phyloP scores from a whole-genome alignment of 2,797 vertebrate species.

The Characodon lateralis region DNA sequence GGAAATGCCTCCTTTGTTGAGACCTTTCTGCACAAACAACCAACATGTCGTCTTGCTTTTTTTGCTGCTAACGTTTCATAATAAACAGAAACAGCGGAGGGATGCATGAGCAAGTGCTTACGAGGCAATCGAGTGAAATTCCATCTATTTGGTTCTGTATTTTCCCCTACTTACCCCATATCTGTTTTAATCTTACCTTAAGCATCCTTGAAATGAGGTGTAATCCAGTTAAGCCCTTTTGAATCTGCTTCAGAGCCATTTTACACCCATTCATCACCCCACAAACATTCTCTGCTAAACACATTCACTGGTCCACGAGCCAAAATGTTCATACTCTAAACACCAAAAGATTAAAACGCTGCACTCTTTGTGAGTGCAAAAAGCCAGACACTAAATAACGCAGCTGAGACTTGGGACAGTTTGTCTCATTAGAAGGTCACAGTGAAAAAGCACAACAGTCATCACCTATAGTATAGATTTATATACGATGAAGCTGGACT shows the following conservation, averaged over 20 bases:
- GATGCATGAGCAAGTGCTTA: conserved; percentile 56
- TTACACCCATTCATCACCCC: conserved; percentile 64
- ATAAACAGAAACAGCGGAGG: conserved; percentile 40
- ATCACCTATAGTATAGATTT: background rate
- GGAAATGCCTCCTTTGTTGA: conserved; percentile 40
- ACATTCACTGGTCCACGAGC: conserved; percentile 58
- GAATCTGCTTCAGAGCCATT: conserved; percentile 77
- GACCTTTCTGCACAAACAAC: conserved; percentile 34
- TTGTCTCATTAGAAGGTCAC: background rate
- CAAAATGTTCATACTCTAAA: conserved; percentile 38
- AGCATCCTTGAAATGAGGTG: conserved; percentile 83
- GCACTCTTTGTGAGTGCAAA: conserved; percentile 16
- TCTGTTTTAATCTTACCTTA: conserved; percentile 85
- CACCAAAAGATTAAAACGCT: conserved; percentile 30
- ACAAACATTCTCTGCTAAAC: conserved; percentile 64
- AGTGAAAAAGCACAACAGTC: background rate
- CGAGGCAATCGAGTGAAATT: conserved; percentile 60
- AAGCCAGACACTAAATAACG: background rate
- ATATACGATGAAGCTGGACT: background rate
- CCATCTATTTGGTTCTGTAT: conserved; percentile 78
- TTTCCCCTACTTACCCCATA: conserved; percentile 77
- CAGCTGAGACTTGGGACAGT: background rate
- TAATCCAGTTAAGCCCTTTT: conserved; percentile 82
- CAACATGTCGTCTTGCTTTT: conserved; percentile 35
- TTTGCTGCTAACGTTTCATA: conserved; percentile 22